These are phyloP conservation scores for Rhogogaster chlorosoma DNA, from an alignment of 2,888 invertebrate species.

Conservation along the genomic window DNA sequence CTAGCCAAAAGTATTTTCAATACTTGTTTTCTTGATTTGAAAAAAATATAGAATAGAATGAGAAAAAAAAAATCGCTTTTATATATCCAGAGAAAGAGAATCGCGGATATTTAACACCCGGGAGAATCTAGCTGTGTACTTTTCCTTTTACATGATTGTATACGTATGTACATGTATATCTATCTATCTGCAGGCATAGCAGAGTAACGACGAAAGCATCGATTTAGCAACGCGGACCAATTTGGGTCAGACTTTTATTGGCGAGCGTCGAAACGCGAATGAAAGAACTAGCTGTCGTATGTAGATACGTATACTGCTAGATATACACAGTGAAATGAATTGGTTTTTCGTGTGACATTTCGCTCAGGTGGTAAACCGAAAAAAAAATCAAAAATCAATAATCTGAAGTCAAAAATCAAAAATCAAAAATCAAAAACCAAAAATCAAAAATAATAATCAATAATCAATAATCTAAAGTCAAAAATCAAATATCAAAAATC, in stretches of 20 bases:
- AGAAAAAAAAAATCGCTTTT: too few relatives aligned
- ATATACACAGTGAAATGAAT: not conserved
- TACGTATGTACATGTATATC: not conserved
- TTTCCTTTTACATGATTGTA: not conserved
- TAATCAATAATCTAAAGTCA: not conserved
- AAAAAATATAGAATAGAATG: too few relatives aligned
- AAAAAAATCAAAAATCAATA: too few relatives aligned
- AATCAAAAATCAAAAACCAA: not conserved
- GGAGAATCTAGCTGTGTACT: not conserved
- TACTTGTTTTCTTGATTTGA: too few relatives aligned
- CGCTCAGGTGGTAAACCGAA: too few relatives aligned
- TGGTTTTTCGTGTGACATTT: not conserved
- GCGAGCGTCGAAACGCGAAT: conserved; percentile 55
- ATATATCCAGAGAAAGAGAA: not conserved
- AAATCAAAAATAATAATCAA: not conserved
- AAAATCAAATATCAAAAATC: not conserved
- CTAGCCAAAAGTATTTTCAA: too few relatives aligned
- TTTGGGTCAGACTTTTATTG: conserved; percentile 71
- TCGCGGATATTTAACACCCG: not conserved
- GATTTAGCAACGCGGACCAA: conserved; percentile 64
- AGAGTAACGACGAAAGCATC: conserved; percentile 57
- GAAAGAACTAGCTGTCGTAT: not conserved
- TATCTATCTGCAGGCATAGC: not conserved
- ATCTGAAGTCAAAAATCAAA: not conserved
- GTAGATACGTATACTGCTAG: not conserved